These are phyloP conservation scores for Notospermus geniculatus DNA, from an alignment of 1,140 invertebrate species.

Conservation along the genomic window DNA sequence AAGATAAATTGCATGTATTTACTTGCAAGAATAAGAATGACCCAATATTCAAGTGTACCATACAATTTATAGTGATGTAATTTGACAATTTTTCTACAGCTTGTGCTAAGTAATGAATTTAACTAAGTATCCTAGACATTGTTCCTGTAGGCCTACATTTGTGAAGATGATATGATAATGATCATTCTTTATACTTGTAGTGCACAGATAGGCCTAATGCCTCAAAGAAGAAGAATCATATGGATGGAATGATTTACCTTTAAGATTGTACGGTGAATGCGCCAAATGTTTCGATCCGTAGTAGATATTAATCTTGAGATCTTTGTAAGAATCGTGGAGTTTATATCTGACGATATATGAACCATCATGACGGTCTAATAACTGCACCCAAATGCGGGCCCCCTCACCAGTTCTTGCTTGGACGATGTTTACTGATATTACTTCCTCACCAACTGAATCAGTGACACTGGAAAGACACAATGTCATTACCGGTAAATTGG, in stretches of 20 bases:
- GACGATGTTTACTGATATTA: conserved; percentile 29
- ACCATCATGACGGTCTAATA: conserved; percentile 80
- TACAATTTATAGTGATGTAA: too few relatives aligned
- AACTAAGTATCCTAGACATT: too few relatives aligned
- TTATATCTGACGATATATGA: conserved; percentile 82
- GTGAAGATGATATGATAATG: too few relatives aligned
- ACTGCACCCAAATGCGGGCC: conserved; percentile 61
- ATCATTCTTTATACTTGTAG: too few relatives aligned
- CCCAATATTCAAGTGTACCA: too few relatives aligned
- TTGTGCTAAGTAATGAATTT: too few relatives aligned
- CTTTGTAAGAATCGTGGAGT: conserved; percentile 70
- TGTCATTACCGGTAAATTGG: neutral
- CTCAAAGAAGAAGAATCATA: neutral
- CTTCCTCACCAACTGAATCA: conserved; percentile 40
- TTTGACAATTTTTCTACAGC: too few relatives aligned
- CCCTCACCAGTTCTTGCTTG: conserved; percentile 16
- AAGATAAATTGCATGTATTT: too few relatives aligned
- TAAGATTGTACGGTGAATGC: conserved; percentile 66
- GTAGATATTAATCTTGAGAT: conserved; percentile 70
- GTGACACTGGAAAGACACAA: conserved; percentile 37
- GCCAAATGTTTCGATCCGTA: conserved; percentile 68
- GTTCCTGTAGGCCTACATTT: too few relatives aligned
- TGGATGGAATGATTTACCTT: conserved; percentile 58
- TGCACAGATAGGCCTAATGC: too few relatives aligned
- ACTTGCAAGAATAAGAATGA: too few relatives aligned